Base-by-base conservation (phyloP, 2,888 invertebrate genomes). In the Endomychus coccineus region DNA sequence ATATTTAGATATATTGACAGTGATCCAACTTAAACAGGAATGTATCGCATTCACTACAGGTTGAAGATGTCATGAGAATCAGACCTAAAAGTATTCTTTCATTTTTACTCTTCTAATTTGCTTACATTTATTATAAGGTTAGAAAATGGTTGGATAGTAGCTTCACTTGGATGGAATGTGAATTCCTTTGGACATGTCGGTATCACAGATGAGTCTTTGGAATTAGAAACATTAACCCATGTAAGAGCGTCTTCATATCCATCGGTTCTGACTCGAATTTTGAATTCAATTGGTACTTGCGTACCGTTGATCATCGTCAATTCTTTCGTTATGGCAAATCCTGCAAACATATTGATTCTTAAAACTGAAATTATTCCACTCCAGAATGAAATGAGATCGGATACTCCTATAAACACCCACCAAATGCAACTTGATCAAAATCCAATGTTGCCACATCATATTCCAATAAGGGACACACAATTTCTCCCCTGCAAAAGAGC, bases 381-480 rank as follows among this genome's bases (percentile, higher is more conserved):
- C n/a, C 11, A 27, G 5, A 27, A 27, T 2, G 9, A n/a, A 27
- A 4, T 9, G 12, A 30, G 7, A 10, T 7, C 30, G 4, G 16
- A 30, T 9, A 4, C 10, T 4, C n/a, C n/a, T n/a, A n/a, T n/a
- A n/a, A n/a, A n/a, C 13, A 38, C 42, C 46, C 62, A 77, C 78
- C 78, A 48, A 77, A 57, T 40, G 77, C 70, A 9, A 74, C 68
- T 25, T 55, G 59, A 21, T 73, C 77, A 55, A 78, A 78, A 59
- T 77, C 70, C 28, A 79, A 55, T 43, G 64, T 66, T 1, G 67
- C 63, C 21, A 68, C 61, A 44, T 71, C 70, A 45, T 77, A 73
- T 52, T 59, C 68, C 15, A 80, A 52, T 5, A 73, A 68, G 1
- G 80, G 80, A 50, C 74, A 75, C 36, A 78, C 62, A 2, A 78